Evolutionary conservation across 2,888 invertebrate species (phyloP), one percentile per base, ranked within the genome.

Genomic region (Podotricha telesiphe): DNA sequence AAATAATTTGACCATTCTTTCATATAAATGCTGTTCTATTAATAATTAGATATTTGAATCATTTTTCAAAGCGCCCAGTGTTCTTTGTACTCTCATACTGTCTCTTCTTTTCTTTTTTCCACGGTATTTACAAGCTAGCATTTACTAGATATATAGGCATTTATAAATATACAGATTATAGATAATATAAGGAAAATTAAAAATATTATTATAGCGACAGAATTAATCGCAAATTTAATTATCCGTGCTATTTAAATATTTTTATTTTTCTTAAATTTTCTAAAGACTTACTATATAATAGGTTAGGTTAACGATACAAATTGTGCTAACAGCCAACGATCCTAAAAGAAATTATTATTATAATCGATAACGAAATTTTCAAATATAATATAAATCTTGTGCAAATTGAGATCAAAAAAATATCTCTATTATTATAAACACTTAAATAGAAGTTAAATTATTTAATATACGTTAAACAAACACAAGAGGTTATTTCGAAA

Each of bases 61-160:
- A 1, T n/a, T 64, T n/a, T 42, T 50, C n/a, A 47, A 20, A 48
- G n/a, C 34, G 34, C 34, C n/a, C 10, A 3, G 5, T 13, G 17
- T 11, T 45, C 6, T 58, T 40, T 58, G 58, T 40, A 45, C 28
- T 40, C 40, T 51, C 3, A 56, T 37, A 22, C 17, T 28, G 17
- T 15, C 34, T 48, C 34, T n/a, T 65, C 20, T n/a, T 37, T 65
- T 22, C 63, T 65, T 59, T 65, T 50, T 66, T 59, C 20, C 17
- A 70, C 63, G 48, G 65, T 70, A 72, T 71, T 78, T 80, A 82
- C 80, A 86, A 87, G 86, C 89, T 89, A 89, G 87, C 87, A 76
- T 79, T 74, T 81, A 83, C 89, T 87, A 89, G 78, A 87, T 82
- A 86, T 79, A 77, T 73, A 85, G 78, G 76, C 81, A 77, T 85